Percentiles rank a stretch among this genome's conserved stretches.
Conservation (phyloP, 1,140 invertebrate genomes). For the Xylocopa sonorina region DNA sequence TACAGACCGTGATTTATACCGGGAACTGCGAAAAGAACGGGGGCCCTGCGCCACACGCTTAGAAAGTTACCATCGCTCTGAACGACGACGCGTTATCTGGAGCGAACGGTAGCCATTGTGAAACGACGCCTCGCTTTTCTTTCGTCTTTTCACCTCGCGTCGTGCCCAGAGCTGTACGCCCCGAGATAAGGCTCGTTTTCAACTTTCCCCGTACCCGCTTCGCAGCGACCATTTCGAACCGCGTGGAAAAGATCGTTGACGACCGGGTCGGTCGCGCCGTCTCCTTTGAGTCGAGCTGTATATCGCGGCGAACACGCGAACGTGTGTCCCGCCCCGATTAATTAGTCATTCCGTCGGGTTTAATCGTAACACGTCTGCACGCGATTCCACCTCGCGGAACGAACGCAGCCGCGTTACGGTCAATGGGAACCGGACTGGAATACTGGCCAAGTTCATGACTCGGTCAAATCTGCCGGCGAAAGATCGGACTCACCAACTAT, state of each 20-base stretch:
- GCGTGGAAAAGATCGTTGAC: too few species aligned
- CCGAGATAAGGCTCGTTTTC: background rate
- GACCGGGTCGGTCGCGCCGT: too few species aligned
- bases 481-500: background rate
- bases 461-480: slow-evolving; percentile 24
- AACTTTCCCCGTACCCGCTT: background rate
- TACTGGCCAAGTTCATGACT: slow-evolving; percentile 52
- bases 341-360: slow-evolving; percentile 25
- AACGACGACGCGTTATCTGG: slow-evolving; percentile 56
- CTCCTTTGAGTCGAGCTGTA: background rate
- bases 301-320: slow-evolving; percentile 7
- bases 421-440: slow-evolving; percentile 35
- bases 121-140: slow-evolving; percentile 24
- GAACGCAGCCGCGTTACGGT: slow-evolving; percentile 37
- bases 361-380: slow-evolving; percentile 32
- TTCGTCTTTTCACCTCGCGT: background rate
- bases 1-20: slow-evolving; percentile 41
- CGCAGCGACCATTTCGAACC: too few species aligned
- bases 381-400: slow-evolving; percentile 41
- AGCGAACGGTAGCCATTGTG: slow-evolving; percentile 39
- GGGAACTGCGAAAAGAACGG: slow-evolving; percentile 30
- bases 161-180: background rate
- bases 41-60: slow-evolving; percentile 39
- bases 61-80: slow-evolving; percentile 52
- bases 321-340: slow-evolving; percentile 18